Evolutionary conservation across 2,888 invertebrate genomes (phyloP), one percentile per base, ranked within the genome.

Genomic region (Pristionchus maxplancki): DNA sequence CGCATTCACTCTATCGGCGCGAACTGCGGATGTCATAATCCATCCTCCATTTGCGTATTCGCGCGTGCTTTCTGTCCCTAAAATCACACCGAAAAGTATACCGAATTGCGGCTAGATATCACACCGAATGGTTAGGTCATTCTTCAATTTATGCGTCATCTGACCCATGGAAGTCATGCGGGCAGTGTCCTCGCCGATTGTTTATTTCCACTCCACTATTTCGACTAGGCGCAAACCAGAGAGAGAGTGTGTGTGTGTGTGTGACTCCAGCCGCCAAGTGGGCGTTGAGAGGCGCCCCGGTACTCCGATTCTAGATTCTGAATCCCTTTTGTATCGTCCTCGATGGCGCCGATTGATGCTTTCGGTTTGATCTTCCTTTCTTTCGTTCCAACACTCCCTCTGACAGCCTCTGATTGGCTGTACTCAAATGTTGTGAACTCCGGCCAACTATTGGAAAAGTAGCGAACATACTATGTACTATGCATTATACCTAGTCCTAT

Each of bases 151-250:
- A n/a, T n/a, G n/a, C n/a, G n/a, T n/a, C n/a, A n/a, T n/a, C n/a
- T n/a, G n/a, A n/a, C n/a, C n/a, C n/a, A n/a, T n/a, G n/a, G n/a
- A n/a, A n/a, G n/a, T n/a, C n/a, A n/a, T n/a, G n/a, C n/a, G n/a
- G n/a, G n/a, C n/a, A n/a, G n/a, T n/a, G n/a, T 20, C 20, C 20
- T 20, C 67, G 28, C 67, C n/a, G 81, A 48, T 81, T 81, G 81
- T 81, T 81, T 81, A 81, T 81, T 81, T 81, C 50, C 74, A 74
- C 34, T n/a, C n/a, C n/a, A n/a, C n/a, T n/a, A n/a, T n/a, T n/a
- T n/a, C n/a, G 20, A 28, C 9, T 13, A 28, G 28, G 67, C 20
- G 34, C n/a, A n/a, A n/a, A n/a, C n/a, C n/a, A n/a, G n/a, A n/a
- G n/a, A n/a, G 20, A 15, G 71, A 31, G 71, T 17, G 11, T 53